Evolutionary conservation across 1,140 invertebrate genomes (phyloP).

Genomic region (Listronotus bonariensis): DNA sequence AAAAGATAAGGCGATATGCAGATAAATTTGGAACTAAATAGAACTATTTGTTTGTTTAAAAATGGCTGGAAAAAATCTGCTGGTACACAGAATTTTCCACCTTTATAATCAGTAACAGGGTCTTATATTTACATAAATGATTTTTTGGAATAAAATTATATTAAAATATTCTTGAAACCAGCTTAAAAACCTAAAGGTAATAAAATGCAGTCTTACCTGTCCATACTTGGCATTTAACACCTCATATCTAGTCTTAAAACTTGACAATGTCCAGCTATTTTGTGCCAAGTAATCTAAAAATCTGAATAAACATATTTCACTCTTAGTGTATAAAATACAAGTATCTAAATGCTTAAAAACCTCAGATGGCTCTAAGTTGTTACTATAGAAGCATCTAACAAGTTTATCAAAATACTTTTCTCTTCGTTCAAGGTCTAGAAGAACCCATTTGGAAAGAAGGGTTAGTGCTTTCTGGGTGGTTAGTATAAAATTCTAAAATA

Average conservation of each 20-base stretch:
- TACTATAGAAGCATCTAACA: slow-evolving; percentile 60
- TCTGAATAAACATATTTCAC: slow-evolving; percentile 61
- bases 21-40: too few relatives aligned
- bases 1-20: too few relatives aligned
- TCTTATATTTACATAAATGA: too few relatives aligned
- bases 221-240: slow-evolving; percentile 59
- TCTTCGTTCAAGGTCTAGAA: slow-evolving; percentile 56
- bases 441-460: slow-evolving; percentile 63
- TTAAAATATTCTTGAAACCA: too few relatives aligned
- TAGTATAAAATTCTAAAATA: slow-evolving; percentile 56
- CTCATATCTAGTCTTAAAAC: slow-evolving; percentile 60
- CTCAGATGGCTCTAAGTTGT: slow-evolving; percentile 54
- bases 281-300: slow-evolving; percentile 64
- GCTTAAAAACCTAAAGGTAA: too few relatives aligned
- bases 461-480: slow-evolving; percentile 60
- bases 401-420: slow-evolving; percentile 61
- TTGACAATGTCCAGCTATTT: slow-evolving; percentile 61
- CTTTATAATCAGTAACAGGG: too few relatives aligned
- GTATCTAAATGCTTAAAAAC: slow-evolving; percentile 60
- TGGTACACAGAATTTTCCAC: too few relatives aligned
- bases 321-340: slow-evolving; percentile 59
- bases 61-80: too few relatives aligned
- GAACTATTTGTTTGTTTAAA: too few relatives aligned
- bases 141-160: too few relatives aligned
- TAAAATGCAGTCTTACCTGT: slow-evolving; percentile 49